phyloP scores from a whole-genome alignment of 2,113 vertebrate species.

The Anser cygnoides region DNA sequence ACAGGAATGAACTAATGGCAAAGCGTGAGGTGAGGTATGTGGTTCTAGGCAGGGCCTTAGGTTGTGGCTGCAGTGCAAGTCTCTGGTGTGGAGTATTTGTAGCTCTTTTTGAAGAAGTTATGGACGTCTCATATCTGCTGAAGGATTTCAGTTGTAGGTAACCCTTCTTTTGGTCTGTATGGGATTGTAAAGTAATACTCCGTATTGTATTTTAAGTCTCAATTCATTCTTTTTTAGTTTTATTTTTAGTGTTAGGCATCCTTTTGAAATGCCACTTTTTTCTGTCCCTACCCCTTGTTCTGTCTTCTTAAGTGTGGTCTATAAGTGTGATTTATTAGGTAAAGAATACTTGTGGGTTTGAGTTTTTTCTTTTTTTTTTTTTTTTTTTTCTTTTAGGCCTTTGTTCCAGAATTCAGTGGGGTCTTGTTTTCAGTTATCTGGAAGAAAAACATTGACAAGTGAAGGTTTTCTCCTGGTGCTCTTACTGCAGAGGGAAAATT shows the following conservation, averaged over 20 bases:
- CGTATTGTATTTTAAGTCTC: background rate
- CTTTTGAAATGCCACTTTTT: background rate
- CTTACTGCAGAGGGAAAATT: background rate
- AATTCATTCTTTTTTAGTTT: background rate
- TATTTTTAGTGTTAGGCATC: background rate
- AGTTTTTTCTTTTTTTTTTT: background rate
- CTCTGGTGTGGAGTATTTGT: rapidly evolving
- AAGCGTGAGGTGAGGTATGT: background rate
- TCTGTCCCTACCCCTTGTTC: background rate
- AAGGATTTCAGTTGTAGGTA: background rate
- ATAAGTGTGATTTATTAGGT: background rate
- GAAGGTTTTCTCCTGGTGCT: background rate
- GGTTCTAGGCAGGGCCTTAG: no score
- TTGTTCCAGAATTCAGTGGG: background rate
- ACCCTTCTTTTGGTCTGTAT: background rate
- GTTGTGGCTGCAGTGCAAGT: background rate
- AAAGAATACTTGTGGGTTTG: background rate
- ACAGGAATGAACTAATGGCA: background rate
- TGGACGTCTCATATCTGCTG: background rate
- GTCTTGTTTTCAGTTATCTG: background rate
- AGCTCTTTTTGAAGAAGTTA: background rate
- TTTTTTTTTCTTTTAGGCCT: background rate
- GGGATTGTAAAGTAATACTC: background rate
- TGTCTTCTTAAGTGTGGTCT: background rate
- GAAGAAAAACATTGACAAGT: background rate